These are phyloP conservation scores for Macrochelys suwanniensis DNA, from an alignment of 2,797 vertebrate species.

Conservation along the genomic window DNA sequence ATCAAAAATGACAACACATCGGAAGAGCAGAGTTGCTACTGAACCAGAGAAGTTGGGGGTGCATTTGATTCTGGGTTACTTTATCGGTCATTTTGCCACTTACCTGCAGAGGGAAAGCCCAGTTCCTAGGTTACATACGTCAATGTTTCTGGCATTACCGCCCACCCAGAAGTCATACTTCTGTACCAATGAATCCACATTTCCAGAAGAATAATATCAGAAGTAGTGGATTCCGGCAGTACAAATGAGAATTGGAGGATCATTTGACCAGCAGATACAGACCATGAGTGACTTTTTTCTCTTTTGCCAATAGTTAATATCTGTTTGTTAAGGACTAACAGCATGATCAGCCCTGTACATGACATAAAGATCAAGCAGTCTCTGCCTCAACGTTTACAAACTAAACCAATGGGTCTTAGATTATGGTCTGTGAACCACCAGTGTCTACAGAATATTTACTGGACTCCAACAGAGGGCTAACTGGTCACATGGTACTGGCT, in stretches of 20 bases:
- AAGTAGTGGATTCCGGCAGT: constrained; percentile 1
- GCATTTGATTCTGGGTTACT: background rate
- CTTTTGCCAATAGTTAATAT: constrained; percentile 36
- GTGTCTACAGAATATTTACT: constrained; percentile 21
- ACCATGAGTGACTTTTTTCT: constrained; percentile 28
- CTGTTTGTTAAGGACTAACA: background rate
- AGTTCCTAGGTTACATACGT: background rate
- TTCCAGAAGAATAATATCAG: constrained; percentile 28
- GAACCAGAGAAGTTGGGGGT: background rate
- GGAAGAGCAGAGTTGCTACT: background rate
- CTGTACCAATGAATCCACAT: constrained; percentile 15
- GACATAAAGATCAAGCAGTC: constrained; percentile 11
- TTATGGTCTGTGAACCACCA: constrained; percentile 30
- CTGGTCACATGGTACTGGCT: constrained; percentile 8
- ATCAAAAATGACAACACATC: background rate
- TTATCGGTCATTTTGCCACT: constrained; percentile 32
- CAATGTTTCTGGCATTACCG: constrained; percentile 4
- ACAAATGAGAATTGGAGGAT: constrained; percentile 11
- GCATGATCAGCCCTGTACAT: constrained; percentile 11
- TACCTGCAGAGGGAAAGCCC: constrained; percentile 24
- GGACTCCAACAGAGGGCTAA: constrained; percentile 1
- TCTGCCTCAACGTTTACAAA: constrained; percentile 30
- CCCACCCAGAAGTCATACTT: constrained; percentile 44
- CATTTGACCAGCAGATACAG: constrained; percentile 19
- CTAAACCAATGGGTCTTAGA: constrained; percentile 17